These are phyloP conservation scores for Drosophila elegans DNA, from an alignment of 1,140 invertebrate genomes.

Conservation along the genomic window DNA sequence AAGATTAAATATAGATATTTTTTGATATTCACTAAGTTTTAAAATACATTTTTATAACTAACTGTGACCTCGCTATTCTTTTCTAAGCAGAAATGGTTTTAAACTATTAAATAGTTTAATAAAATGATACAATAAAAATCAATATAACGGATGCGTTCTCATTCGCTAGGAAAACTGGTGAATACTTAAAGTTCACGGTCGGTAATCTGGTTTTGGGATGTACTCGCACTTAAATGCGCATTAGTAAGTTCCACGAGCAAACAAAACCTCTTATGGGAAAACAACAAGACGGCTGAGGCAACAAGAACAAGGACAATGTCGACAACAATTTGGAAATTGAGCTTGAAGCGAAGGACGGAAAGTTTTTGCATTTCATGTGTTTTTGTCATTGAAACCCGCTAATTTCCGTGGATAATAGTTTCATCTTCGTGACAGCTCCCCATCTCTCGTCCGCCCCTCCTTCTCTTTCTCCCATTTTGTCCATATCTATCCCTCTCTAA, in stretches of 20 bases:
- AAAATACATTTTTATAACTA: too few relatives aligned
- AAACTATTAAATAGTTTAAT: constrained; percentile 1
- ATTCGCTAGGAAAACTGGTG: not conserved
- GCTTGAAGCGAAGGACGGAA: constrained; percentile 59
- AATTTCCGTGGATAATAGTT: constrained; percentile 81
- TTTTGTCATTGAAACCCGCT: constrained; percentile 71
- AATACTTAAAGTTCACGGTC: constrained; percentile 2
- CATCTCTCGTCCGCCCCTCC: constrained; percentile 5
- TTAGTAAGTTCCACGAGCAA: constrained; percentile 37
- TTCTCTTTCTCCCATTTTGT: not conserved
- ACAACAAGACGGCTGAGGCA: constrained; percentile 30
- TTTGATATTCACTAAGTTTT: too few relatives aligned
- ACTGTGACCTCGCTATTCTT: not conserved
- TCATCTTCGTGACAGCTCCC: constrained; percentile 66
- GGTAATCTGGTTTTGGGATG: constrained; percentile 11
- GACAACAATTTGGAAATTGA: constrained; percentile 75
- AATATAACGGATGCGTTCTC: not conserved
- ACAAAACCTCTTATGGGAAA: constrained; percentile 31
- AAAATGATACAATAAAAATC: not conserved
- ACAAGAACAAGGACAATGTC: constrained; percentile 54
- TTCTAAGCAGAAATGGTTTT: not conserved
- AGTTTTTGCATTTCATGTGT: constrained; percentile 77
- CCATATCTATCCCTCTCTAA: constrained; percentile 14
- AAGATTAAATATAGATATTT: too few relatives aligned
- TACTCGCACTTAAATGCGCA: constrained; percentile 45